These are phyloP conservation scores for Hippotragus niger DNA, from an alignment of 2,113 vertebrate species.

Conservation along the genomic window DNA sequence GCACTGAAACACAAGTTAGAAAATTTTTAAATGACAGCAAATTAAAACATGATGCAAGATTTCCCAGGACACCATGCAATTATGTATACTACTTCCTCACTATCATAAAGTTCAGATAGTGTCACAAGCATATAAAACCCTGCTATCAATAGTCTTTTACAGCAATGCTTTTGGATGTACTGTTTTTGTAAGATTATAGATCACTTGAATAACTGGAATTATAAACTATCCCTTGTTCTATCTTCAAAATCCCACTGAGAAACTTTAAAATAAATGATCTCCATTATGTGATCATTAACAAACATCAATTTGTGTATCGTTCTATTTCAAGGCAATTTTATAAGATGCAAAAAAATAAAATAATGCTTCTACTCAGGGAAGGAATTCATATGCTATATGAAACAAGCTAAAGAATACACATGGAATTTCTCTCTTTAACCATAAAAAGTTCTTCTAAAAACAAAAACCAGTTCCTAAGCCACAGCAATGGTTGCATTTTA, in stretches of 20 bases:
- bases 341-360: neutral
- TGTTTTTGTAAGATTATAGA: neutral
- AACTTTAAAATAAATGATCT: neutral
- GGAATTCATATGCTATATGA: neutral
- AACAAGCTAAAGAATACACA: neutral
- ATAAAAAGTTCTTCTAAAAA: neutral
- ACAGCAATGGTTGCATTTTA: neutral
- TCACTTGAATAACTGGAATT: neutral
- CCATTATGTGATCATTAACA: neutral
- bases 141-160: neutral
- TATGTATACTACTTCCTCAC: neutral
- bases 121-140: neutral
- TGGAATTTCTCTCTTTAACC: neutral
- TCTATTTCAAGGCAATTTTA: slow-evolving; percentile 15
- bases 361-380: neutral
- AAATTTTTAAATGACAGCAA: neutral
- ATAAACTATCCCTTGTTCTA: neutral
- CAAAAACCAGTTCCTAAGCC: neutral
- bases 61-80: neutral
- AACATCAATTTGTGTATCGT: neutral
- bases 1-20: slow-evolving; percentile 85
- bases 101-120: neutral
- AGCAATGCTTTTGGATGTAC: neutral
- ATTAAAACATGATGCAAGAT: neutral
- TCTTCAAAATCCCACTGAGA: slow-evolving; percentile 2